phyloP scores from a whole-genome alignment of 2,797 vertebrate genomes.

The Chrysolophus pictus region DNA sequence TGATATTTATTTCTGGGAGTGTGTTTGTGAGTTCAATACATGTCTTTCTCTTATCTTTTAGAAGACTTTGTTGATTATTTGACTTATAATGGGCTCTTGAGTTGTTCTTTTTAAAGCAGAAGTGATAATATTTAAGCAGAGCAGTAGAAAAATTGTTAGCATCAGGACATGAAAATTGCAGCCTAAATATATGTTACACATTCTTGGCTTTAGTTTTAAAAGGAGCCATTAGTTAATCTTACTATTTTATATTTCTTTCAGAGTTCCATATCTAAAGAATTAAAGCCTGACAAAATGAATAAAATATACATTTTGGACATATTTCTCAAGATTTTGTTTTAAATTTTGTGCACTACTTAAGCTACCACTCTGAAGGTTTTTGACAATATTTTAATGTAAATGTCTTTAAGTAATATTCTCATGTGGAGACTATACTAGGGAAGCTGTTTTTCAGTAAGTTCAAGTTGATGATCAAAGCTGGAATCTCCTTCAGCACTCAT shows the following conservation, averaged over 20 bases:
- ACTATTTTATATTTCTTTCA: neutral
- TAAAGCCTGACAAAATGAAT: neutral
- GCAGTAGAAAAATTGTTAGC: neutral
- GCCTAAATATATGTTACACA: neutral
- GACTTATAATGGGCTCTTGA: neutral
- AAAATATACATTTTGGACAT: neutral
- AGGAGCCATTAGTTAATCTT: neutral
- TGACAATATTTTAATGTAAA: neutral
- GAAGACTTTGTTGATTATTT: neutral
- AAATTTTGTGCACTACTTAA: neutral
- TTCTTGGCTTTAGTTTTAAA: neutral
- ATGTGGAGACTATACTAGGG: neutral
- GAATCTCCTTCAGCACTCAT: neutral
- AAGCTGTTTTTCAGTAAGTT: rapidly evolving
- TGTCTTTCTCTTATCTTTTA: neutral
- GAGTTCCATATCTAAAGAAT: neutral
- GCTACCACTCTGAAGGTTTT: neutral
- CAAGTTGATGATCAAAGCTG: neutral
- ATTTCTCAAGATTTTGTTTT: neutral
- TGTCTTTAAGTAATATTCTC: neutral
- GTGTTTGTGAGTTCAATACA: neutral
- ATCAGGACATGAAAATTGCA: neutral
- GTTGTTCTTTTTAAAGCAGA: neutral
- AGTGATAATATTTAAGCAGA: neutral
- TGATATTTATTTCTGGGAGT: neutral